These are phyloP conservation scores for Drosophila simulans DNA, from an alignment of 1,140 invertebrate species.

Conservation along the genomic window DNA sequence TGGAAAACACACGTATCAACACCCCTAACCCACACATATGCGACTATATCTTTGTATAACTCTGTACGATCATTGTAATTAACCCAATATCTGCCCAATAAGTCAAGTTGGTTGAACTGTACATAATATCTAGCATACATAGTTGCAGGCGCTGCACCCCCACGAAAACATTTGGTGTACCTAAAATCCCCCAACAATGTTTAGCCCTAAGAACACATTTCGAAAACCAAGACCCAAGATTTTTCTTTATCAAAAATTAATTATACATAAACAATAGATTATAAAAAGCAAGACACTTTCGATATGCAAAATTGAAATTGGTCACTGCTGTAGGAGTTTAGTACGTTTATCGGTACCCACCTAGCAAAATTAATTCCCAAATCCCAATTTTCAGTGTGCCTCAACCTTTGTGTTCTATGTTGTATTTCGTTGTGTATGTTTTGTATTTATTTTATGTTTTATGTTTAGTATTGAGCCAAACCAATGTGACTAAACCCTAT, in stretches of 20 bases:
- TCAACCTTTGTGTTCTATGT: slow-evolving; percentile 36
- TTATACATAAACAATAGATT: not conserved
- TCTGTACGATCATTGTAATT: slow-evolving; percentile 57
- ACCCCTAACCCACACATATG: slow-evolving; percentile 39
- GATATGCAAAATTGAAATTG: slow-evolving; percentile 14
- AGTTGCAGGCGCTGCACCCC: slow-evolving; percentile 31
- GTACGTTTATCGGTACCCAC: slow-evolving; percentile 4
- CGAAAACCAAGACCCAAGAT: not conserved
- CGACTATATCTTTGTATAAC: slow-evolving; percentile 33
- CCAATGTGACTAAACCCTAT: slow-evolving; percentile 66
- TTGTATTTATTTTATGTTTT: slow-evolving; percentile 39
- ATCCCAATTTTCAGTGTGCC: slow-evolving; percentile 30
- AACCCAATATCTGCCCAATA: slow-evolving; percentile 21
- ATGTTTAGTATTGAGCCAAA: slow-evolving; percentile 41
- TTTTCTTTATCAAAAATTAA: not conserved
- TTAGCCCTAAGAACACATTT: slow-evolving; percentile 10
- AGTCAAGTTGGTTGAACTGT: slow-evolving; percentile 35
- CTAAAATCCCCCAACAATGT: not conserved
- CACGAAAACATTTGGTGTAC: slow-evolving; percentile 8
- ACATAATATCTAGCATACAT: slow-evolving; percentile 35
- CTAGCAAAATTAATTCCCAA: not conserved
- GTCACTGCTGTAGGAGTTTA: slow-evolving; percentile 23
- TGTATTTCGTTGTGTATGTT: slow-evolving; percentile 46
- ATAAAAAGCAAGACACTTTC: slow-evolving; percentile 18
- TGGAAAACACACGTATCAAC: slow-evolving; percentile 17